These are phyloP conservation scores for Xestobium rufovillosum DNA, from an alignment of 2,888 invertebrate species.

Conservation along the genomic window DNA sequence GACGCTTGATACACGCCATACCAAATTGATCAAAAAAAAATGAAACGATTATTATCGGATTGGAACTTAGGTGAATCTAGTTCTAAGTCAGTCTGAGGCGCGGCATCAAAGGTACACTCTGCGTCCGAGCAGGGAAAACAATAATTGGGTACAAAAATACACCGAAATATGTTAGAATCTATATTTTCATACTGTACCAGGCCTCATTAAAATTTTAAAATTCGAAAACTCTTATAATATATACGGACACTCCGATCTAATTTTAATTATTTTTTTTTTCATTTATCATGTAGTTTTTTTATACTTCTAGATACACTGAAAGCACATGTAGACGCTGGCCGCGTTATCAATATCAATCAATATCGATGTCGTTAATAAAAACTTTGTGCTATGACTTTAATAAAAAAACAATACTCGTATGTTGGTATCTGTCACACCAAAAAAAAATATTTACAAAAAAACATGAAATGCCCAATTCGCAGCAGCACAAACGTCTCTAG, in stretches of 20 bases:
- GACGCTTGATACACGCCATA: slow-evolving; percentile 16
- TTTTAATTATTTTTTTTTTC: slow-evolving; percentile 39
- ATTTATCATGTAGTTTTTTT: slow-evolving; percentile 23
- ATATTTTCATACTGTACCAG: slow-evolving; percentile 43
- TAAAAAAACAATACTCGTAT: slow-evolving; percentile 17
- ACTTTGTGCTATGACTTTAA: slow-evolving; percentile 42
- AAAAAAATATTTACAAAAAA: slow-evolving; percentile 1
- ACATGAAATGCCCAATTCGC: slow-evolving; percentile 22
- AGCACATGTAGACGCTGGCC: slow-evolving; percentile 39
- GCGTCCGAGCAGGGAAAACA: slow-evolving; percentile 36
- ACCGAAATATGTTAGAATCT: slow-evolving; percentile 40
- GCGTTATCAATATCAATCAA: slow-evolving; percentile 20
- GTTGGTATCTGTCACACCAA: too few relatives aligned
- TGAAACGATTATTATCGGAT: slow-evolving; percentile 29
- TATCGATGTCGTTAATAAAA: slow-evolving; percentile 40
- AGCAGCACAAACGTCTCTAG: slow-evolving; percentile 36
- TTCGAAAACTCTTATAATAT: slow-evolving; percentile 43
- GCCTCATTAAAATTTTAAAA: slow-evolving; percentile 46
- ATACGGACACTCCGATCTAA: slow-evolving; percentile 46
- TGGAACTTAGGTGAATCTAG: slow-evolving; percentile 29
- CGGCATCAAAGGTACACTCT: slow-evolving; percentile 30
- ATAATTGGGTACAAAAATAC: slow-evolving; percentile 46
- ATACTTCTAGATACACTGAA: slow-evolving; percentile 43
- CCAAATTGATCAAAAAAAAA: slow-evolving; percentile 24
- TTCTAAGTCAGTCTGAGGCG: slow-evolving; percentile 42